A percentile compares a stretch with the other conserved stretches of the same genome.
phyloP scores from a whole-genome alignment of 2,113 vertebrate species.

The Thryonomys swinderianus region DNA sequence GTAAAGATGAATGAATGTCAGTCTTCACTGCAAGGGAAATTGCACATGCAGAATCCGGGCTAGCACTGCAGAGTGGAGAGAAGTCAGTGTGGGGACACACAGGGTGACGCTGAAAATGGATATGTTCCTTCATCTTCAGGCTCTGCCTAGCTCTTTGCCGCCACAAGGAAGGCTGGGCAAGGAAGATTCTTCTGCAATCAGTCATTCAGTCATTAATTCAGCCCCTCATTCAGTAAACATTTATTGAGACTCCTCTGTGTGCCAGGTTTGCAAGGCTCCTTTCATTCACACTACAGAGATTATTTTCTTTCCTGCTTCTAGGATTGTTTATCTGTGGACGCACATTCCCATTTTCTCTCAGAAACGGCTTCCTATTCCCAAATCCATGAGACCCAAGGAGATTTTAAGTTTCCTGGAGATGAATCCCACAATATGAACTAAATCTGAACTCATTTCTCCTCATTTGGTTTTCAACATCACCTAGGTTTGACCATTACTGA shows the following conservation, averaged over 20 bases:
- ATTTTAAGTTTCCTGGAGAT: not conserved
- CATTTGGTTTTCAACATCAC: not conserved
- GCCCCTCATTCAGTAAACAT: not conserved
- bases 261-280: not conserved
- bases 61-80: not conserved
- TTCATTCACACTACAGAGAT: not conserved
- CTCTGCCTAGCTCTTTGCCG: not conserved
- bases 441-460: not conserved
- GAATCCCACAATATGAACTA: not conserved
- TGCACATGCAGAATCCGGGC: not conserved
- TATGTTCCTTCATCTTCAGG: not conserved
- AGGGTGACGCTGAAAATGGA: not conserved
- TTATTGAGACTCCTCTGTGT: not conserved
- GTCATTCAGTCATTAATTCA: not conserved
- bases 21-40: not conserved
- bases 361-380: not conserved
- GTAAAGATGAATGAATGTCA: constrained; percentile 19
- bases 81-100: not conserved
- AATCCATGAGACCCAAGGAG: not conserved
- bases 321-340: not conserved
- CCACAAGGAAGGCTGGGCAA: not conserved
- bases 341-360: not conserved
- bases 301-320: not conserved
- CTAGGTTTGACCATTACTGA: not conserved
- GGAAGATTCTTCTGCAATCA: not conserved